Evolutionary conservation across 1,140 invertebrate species (phyloP), one percentile per base, ranked within the genome.

Genomic region (Aphaenogaster floridana): DNA sequence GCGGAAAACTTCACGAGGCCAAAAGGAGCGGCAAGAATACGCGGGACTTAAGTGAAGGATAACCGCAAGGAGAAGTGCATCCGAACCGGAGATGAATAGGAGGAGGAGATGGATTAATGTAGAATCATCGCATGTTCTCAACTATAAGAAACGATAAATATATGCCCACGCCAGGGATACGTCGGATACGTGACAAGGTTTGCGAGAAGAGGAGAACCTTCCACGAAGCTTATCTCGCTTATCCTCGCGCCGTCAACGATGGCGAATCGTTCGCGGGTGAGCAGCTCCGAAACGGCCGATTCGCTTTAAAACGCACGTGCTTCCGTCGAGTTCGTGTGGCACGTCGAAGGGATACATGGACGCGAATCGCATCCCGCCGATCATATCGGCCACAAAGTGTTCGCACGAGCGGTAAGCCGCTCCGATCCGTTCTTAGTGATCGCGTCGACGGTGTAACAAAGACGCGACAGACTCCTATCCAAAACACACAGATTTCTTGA

Each of bases 191-290:
- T 42, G 17, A 72, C 34, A n/a, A 45, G 17, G 15, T 83, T 42
- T 34, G 50, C 42, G 28, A 42, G 68, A 72, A 52, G 17, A 48
- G 7, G 63, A 6, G n/a, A 54, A 42, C 36, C 45, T 68, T 39
- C 5, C 5, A 17, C 2, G 8, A 42, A 54, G 48, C n/a, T 69
- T 13, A 59, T 15, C 42, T 59, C 42, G 36, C 36, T 81, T 45
- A 45, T 71, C 52, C 59, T 72, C 13, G 50, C 21, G 45, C n/a
- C 17, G 57, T 64, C 15, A 80, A 48, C 64, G n/a, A 80, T 74
- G 66, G 68, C 80, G 39, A 21, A n/a, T 59, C 68, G 52, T 74
- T 83, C 79, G 45, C 42, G 21, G 68, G 28, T 61, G 79, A 74
- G 1, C 42, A 72, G 17, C 13, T 72, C 72, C 21, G 48, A 59